Evolutionary conservation across 2,797 vertebrate genomes (phyloP).

Genomic region (Simalia tracyae): DNA sequence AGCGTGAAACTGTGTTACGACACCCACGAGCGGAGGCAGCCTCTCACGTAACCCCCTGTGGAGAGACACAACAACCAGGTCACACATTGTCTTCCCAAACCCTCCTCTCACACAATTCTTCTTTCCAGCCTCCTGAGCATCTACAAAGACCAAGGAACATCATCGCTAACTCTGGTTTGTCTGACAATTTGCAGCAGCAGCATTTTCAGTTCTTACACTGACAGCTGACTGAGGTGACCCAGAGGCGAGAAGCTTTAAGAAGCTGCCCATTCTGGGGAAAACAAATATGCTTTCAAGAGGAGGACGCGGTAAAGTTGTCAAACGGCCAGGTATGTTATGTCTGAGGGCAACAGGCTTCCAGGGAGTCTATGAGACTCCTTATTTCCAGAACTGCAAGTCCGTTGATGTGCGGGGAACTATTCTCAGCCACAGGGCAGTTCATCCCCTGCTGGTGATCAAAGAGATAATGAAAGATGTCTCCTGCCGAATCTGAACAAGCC

Average conservation of each 20-base stretch:
- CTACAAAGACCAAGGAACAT: neutral
- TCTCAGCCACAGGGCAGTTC: neutral
- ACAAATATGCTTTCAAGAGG: neutral
- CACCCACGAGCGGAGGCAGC: slow-evolving; percentile 83
- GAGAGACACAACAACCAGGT: neutral
- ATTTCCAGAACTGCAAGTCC: neutral
- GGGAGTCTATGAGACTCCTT: neutral
- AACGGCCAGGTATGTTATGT: too few relatives aligned
- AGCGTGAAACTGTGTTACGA: slow-evolving; percentile 93
- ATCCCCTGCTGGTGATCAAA: neutral
- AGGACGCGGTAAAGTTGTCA: neutral
- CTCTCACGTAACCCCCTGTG: slow-evolving; percentile 82
- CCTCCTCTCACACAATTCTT: too few relatives aligned
- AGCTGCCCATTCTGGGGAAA: too few relatives aligned
- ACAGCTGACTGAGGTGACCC: neutral
- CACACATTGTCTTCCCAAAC: neutral
- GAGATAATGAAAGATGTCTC: neutral
- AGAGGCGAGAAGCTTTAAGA: neutral
- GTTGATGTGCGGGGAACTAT: too few relatives aligned
- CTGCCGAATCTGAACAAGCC: neutral
- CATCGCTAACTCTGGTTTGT: neutral
- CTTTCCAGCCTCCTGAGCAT: rapidly evolving
- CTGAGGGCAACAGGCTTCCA: neutral
- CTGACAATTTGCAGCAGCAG: neutral
- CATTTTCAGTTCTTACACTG: neutral